Base-by-base conservation (phyloP, 2,888 invertebrate species). In the Leucania comma region DNA sequence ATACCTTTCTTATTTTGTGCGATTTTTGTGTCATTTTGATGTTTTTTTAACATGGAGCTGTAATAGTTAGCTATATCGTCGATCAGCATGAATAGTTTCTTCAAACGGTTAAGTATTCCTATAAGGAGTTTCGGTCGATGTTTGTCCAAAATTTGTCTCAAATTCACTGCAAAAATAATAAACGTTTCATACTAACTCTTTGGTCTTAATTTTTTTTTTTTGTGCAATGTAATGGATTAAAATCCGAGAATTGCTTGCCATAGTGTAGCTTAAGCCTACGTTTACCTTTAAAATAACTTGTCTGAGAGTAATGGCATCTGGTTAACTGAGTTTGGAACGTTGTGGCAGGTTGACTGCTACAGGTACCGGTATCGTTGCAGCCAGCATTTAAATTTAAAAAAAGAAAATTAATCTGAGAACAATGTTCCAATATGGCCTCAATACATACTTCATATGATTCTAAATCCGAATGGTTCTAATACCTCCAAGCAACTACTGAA, bases 101-200 rank as follows among this genome's bases (percentile, higher is more conserved):
- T 51, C 48, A 84, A 58, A 35, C 79, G 77, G 17, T 6, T 17
- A 12, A 24, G 35, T 4, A 17, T 32, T 32, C 46, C 38, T 1
- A 0, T 3, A 14, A 65, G 60, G 0, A 83, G 12, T 17, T 12
- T 35, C 5, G 10, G 17, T 0, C 26, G 17, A 60, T 58, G 62
- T n/a, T 20, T 20, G 42, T 67, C 17, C 3, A 79, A 24, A 38
- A 56, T 68, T 22, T 65, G 79, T 80, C 83, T 87, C 42, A 92
- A 77, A 76, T 91, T 90, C 9, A 89, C 91, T 92, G 84, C 38
- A 88, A 90, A n/a, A 71, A 24, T 12, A 32, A 5, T 24, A 24
- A 24, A 51, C 24, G 1, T 53, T 53, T 53, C 24, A 51, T 24
- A 24, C 6, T 51, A 24, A 24, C 24, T n/a, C n/a, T n/a, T n/a